Base-by-base conservation (phyloP, 2,888 invertebrate species). In the Sesia apiformis region DNA sequence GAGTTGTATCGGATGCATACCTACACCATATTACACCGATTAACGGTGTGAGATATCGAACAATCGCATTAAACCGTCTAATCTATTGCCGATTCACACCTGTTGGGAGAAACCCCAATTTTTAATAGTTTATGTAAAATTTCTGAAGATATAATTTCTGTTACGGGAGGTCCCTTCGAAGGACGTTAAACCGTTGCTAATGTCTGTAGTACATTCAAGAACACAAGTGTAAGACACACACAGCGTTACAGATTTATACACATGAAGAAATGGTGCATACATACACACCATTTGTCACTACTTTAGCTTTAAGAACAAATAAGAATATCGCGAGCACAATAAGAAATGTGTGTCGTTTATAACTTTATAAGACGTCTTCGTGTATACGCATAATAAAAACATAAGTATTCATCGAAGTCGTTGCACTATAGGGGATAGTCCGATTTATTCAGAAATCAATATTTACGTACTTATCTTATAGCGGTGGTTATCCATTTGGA, bases 371-470 rank as follows among this genome's bases (percentile, higher is more conserved):
- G 69, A 65, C 63, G 61, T 64, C 71, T 70, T 63, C 74, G 75
- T 78, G 77, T 78, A 74, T 70, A 73, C 67, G 76, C 74, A 78
- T 81, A 81, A 83, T 78, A 78, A 74, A 69, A 65, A 61, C 67
- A 69, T 65, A 64, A 64, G 65, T 69, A 69, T 70, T 70, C 63
- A 77, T 76, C 77, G 72, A 73, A 76, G 70, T 77, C 77, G 69
- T 67, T 72, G 71, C 64, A 67, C 70, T 77, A 81, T 80, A 80
- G 76, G 76, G 71, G 68, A 60, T 60, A 62, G 58, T 60, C 57
- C 63, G 58, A 23, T 46, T 46, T 46, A 23, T 46, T 46, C 5
- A 46, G 23, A 1, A 46, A 46, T 1, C 4, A 23, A 23, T 23
- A 23, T 23, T 23, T 23, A 23, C 23, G 2, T 23, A 23, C 23